These are phyloP conservation scores for Glaucopsyche alexis DNA, from an alignment of 2,888 invertebrate species.

Conservation along the genomic window DNA sequence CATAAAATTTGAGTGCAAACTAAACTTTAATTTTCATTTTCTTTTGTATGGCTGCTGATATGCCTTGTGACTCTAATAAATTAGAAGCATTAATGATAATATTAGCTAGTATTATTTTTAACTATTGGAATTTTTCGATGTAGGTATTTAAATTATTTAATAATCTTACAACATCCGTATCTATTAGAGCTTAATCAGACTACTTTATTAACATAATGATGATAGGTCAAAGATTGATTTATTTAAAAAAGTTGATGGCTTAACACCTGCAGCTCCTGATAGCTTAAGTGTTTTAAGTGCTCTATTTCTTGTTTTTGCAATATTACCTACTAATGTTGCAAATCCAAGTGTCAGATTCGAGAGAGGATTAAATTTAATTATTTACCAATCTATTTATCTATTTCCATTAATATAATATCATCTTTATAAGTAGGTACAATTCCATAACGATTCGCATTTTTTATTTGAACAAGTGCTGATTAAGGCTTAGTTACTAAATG, in stretches of 20 bases:
- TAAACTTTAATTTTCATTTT: neutral
- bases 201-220: neutral
- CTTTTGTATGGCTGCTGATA: neutral
- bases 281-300: neutral
- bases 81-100: neutral
- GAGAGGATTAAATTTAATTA: neutral
- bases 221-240: neutral
- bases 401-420: neutral
- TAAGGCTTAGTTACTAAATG: neutral
- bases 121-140: slow-evolving; percentile 2
- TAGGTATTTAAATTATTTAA: neutral
- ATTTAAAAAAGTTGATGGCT: neutral
- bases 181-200: neutral
- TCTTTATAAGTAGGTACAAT: neutral
- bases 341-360: no score
- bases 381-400: neutral
- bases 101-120: neutral
- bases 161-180: neutral
- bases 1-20: neutral
- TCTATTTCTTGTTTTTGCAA: no score
- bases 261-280: neutral
- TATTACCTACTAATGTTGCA: no score
- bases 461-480: neutral
- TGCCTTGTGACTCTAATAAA: neutral
- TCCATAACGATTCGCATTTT: neutral